These are phyloP conservation scores for Acronicta alni DNA, from an alignment of 2,888 invertebrate species.

Conservation along the genomic window DNA sequence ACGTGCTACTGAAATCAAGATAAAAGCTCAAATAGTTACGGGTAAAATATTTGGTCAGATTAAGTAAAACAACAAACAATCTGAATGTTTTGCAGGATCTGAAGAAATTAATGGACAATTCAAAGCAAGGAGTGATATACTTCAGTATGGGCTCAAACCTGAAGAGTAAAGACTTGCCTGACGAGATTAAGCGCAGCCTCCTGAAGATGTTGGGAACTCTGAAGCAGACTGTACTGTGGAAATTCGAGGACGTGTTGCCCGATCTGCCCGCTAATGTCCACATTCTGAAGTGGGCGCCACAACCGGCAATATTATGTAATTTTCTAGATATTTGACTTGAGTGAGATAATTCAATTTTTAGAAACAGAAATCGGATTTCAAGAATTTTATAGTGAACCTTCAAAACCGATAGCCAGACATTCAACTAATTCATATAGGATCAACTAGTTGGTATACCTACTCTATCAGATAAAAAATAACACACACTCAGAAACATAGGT, in stretches of 20 bases:
- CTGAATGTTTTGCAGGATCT: slow-evolving; percentile 70
- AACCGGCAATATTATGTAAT: slow-evolving; percentile 56
- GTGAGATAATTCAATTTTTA: too few species aligned
- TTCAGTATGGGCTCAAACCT: slow-evolving; percentile 86
- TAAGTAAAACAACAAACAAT: background rate
- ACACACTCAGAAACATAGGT: too few species aligned
- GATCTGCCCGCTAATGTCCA: slow-evolving; percentile 79
- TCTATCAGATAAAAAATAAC: too few species aligned
- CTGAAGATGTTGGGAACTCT: slow-evolving; percentile 76
- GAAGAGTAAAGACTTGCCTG: slow-evolving; percentile 72
- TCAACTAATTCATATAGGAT: too few species aligned
- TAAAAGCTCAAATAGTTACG: background rate
- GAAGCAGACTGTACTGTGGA: slow-evolving; percentile 86
- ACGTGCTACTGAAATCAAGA: too few species aligned
- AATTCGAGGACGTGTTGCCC: slow-evolving; percentile 74
- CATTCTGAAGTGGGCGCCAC: slow-evolving; percentile 80
- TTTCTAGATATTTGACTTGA: background rate
- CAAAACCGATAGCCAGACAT: too few species aligned
- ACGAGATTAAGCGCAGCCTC: slow-evolving; percentile 65
- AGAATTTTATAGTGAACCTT: too few species aligned
- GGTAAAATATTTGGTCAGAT: background rate
- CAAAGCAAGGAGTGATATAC: slow-evolving; percentile 82
- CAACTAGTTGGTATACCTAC: too few species aligned
- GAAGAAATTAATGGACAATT: slow-evolving; percentile 75
- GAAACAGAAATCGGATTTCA: too few species aligned